Evolutionary conservation across 2,113 vertebrate species (phyloP), one percentile per base, ranked within the genome.

Genomic region (Forbesichthys papilliferus): DNA sequence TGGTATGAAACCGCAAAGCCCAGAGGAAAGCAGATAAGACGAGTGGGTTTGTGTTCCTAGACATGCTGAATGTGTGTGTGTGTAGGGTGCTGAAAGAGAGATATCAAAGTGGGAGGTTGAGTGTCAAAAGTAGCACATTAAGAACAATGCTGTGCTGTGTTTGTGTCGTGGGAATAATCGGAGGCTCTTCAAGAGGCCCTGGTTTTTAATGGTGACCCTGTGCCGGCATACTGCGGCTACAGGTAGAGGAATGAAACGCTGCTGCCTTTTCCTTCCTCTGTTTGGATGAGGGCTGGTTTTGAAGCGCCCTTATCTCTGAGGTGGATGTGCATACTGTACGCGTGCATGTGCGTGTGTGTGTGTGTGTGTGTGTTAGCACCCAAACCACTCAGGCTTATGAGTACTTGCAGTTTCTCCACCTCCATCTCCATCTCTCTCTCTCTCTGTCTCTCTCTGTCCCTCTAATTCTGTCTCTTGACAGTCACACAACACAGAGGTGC

Each of bases 1-100:
- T 66, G 75, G 64, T 75, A 74, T 81, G 71, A 68, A 68, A 61
- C 66, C 71, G 66, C 75, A 70, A 83, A 74, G 73, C 80, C 80
- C 76, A 0, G 61, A 82, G 73, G 76, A 85, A 69, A 58, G 58
- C 71, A 73, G 78, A 83, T 84, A 79, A 83, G 68, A 88, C 7
- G 47, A 57, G 65, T 60, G 63, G 72, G 78, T 85, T 84, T 88
- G 81, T 90, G 85, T 85, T 75, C 71, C 73, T 67, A 78, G 56
- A 47, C 18, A 46, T 66, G 64, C 33, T 57, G 36, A 64, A 58
- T 64, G 36, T 66, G 48, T 64, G n/a, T 48, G 64, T 58, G 27
- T 53, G 59, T 27, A 60, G 77, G 58, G 61, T 52, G 46, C 49
- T 49, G 42, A 49, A 20, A 60, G 66, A 34, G 66, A 51, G 68